phyloP scores from a whole-genome alignment of 2,888 invertebrate species.

The Eupithecia centaureata region DNA sequence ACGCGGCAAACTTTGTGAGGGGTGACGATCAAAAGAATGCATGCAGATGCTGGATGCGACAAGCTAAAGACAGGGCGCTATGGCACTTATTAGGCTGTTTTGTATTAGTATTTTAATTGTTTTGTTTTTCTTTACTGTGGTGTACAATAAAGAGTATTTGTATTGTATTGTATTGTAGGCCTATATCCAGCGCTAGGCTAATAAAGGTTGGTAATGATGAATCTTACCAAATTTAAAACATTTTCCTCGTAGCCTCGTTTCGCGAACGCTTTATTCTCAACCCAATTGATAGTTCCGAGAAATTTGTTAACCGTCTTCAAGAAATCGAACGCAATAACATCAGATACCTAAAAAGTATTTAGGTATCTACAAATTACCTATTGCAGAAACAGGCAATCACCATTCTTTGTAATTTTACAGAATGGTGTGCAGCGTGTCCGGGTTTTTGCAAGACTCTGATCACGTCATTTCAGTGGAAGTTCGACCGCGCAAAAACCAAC shows the following conservation, averaged over 20 bases:
- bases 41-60: no score
- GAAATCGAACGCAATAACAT: conserved; percentile 17
- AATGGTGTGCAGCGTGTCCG: conserved; percentile 52
- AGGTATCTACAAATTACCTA: not conserved
- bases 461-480: conserved; percentile 55
- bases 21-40: no score
- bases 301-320: not conserved
- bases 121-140: no score
- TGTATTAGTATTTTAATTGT: no score
- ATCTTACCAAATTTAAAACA: not conserved
- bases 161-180: no score
- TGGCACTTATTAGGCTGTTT: no score
- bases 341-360: not conserved
- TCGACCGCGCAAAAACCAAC: conserved; percentile 50
- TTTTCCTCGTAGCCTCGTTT: not conserved
- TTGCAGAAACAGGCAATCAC: conserved; percentile 39
- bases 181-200: no score
- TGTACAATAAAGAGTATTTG: no score
- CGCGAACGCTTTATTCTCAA: conserved; percentile 11
- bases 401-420: conserved; percentile 45
- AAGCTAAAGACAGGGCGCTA: no score
- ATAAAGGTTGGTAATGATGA: no score
- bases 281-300: not conserved
- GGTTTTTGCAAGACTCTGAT: conserved; percentile 57
- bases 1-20: no score